Evolutionary conservation across 1,140 invertebrate genomes (phyloP), one percentile per base, ranked within the genome.

Genomic region (Trachymyrmex septentrionalis): DNA sequence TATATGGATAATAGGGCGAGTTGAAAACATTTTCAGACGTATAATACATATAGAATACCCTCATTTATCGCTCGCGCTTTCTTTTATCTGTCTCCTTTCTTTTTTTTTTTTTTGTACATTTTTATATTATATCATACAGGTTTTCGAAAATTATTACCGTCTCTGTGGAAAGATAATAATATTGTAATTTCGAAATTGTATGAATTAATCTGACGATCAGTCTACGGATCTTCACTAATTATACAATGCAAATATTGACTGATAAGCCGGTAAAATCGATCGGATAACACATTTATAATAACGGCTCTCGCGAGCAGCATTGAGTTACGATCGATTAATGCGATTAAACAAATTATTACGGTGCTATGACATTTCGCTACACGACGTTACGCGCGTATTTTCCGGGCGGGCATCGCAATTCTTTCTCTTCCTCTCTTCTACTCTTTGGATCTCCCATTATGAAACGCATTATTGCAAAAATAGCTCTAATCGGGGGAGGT

Each of bases 391-490:
- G 73, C 80, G 73, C 73, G 64, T 66, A 86, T 82, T 85, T 89
- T 80, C 80, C 66, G 57, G 50, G 48, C 10, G 57, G 66, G 78
- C 34, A 1, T 71, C 50, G 38, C 50, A 10, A 44, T 44, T 55
- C 6, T 34, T 2, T 55, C 14, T 9, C 14, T 0, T 0, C 3
- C 24, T 21, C 34, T 48, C 16, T 67, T 16, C 38, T 44, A 10
- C 55, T 63, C 72, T 44, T 64, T 9, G 55, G 21, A 21, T 57
- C 63, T 57, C 63, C 61, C 72, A 50, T 86, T 78, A 59, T 64
- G 72, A 89, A 72, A 90, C 76, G 85, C 85, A 90, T 90, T 90
- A 87, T 73, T 85, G 86, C 88, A 89, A 90, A 89, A 90, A 90
- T 86, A 86, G 72, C 73, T 89, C 77, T 90, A 90, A 90, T 90